Evolutionary conservation across 2,888 invertebrate genomes (phyloP).

Genomic region (Gymnosoma rotundatum): DNA sequence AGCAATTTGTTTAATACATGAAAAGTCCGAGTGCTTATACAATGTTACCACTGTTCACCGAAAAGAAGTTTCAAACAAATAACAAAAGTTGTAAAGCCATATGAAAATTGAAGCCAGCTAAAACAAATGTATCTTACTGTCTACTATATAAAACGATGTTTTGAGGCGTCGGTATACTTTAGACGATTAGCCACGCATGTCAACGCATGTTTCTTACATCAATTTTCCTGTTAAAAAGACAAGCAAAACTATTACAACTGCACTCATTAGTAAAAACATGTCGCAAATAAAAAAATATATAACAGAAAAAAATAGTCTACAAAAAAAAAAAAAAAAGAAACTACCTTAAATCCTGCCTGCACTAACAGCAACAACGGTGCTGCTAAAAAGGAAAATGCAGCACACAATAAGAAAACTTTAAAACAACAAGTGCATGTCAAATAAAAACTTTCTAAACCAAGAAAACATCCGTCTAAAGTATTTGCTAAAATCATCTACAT

Average conservation of each 20-base stretch:
- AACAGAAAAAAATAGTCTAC: no score
- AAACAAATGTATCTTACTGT: neutral
- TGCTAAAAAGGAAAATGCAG: conserved; percentile 26
- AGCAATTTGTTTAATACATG: no score
- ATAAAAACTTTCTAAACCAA: conserved; percentile 31
- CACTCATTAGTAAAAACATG: conserved; percentile 63
- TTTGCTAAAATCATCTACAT: conserved; percentile 48
- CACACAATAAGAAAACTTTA: conserved; percentile 41
- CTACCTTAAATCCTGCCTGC: conserved; percentile 38
- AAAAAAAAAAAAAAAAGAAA: neutral
- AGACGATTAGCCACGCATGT: conserved; percentile 79
- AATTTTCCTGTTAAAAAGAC: conserved; percentile 62
- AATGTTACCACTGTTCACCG: conserved; percentile 1
- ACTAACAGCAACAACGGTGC: conserved; percentile 25
- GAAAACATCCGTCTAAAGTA: conserved; percentile 42
- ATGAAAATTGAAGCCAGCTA: neutral
- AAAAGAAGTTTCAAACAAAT: neutral
- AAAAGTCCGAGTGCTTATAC: neutral
- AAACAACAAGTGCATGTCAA: conserved; percentile 58
- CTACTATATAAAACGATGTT: conserved; percentile 17
- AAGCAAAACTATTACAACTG: conserved; percentile 58
- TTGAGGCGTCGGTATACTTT: conserved; percentile 73
- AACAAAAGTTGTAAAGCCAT: neutral
- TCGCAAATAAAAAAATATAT: neutral
- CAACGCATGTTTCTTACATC: conserved; percentile 75